phyloP scores from a whole-genome alignment of 2,113 vertebrate genomes.

The Odobenus rosmarus region DNA sequence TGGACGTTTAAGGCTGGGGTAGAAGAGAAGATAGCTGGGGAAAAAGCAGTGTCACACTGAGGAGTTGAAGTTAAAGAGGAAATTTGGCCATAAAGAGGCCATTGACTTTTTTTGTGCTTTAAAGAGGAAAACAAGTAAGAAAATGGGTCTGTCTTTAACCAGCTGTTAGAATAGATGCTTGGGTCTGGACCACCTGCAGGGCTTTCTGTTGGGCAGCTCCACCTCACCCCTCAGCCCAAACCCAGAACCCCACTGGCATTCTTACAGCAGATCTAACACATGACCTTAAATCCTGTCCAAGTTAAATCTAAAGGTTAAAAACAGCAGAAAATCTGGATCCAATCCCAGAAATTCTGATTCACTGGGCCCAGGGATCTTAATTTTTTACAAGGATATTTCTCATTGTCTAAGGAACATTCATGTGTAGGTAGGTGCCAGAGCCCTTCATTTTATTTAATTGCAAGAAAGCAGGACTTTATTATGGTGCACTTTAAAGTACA shows the following conservation, averaged over 20 bases:
- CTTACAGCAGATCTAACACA: background rate
- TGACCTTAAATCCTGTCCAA: background rate
- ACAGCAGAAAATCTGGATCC: background rate
- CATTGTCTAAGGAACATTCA: background rate
- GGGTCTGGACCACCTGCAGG: background rate
- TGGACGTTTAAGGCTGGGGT: background rate
- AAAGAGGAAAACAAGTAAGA: background rate
- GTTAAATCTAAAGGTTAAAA: background rate
- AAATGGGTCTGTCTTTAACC: background rate
- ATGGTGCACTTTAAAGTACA: constrained; percentile 1
- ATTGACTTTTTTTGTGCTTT: background rate
- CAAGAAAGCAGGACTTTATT: constrained; percentile 26
- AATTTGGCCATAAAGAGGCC: background rate
- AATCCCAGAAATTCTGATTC: constrained; percentile 7
- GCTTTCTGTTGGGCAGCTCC: background rate
- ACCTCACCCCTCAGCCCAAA: background rate
- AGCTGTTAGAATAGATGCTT: background rate
- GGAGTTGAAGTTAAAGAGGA: background rate
- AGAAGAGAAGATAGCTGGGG: background rate
- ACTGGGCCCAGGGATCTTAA: background rate
- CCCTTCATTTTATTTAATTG: constrained; percentile 43
- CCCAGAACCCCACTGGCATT: background rate
- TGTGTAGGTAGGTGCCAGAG: background rate
- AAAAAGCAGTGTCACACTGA: background rate
- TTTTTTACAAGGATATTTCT: constrained; percentile 12